Conservation (phyloP, 2,797 vertebrate genomes). For the Fistularia tabacaria region DNA sequence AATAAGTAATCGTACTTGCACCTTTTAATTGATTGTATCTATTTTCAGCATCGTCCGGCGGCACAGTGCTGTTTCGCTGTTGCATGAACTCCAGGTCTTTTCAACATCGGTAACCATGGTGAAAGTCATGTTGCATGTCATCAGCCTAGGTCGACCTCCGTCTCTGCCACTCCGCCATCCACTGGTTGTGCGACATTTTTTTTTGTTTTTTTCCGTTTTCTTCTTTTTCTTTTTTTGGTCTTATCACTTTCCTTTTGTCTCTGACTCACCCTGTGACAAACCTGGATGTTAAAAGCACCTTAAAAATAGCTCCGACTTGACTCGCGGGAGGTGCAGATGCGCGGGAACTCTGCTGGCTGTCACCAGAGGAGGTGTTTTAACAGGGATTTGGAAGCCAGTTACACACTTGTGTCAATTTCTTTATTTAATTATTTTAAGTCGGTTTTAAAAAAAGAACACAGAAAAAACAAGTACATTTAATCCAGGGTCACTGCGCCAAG, state of each 20-base stretch:
- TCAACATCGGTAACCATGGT: too few species aligned
- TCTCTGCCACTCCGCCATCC: too few species aligned
- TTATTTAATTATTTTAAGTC: conserved; percentile 30
- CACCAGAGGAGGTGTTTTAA: conserved; percentile 15
- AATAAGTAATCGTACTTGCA: too few species aligned
- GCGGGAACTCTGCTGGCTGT: conserved; percentile 19
- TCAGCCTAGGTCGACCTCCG: too few species aligned
- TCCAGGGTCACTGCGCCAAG: conserved; percentile 11
- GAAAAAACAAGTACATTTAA: conserved; percentile 28
- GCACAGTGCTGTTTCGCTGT: too few species aligned
- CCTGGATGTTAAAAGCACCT: conserved; percentile 46
- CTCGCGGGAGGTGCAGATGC: conserved; percentile 17
- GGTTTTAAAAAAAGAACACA: conserved; percentile 17
- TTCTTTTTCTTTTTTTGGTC: too few species aligned
- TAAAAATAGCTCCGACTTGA: conserved; percentile 40
- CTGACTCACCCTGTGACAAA: conserved; percentile 35
- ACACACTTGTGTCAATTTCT: background rate
- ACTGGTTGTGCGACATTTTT: too few species aligned
- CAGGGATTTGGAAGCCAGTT: conserved; percentile 35
- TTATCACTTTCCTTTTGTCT: background rate
- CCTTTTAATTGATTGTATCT: too few species aligned
- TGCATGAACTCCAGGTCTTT: too few species aligned
- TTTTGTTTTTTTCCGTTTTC: too few species aligned
- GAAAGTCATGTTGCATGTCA: too few species aligned
- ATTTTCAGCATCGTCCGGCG: too few species aligned